A percentile compares a stretch with the other conserved stretches of the same genome.
Evolutionary conservation across 2,888 invertebrate genomes (phyloP).

Genomic region (Tinea semifulvella): DNA sequence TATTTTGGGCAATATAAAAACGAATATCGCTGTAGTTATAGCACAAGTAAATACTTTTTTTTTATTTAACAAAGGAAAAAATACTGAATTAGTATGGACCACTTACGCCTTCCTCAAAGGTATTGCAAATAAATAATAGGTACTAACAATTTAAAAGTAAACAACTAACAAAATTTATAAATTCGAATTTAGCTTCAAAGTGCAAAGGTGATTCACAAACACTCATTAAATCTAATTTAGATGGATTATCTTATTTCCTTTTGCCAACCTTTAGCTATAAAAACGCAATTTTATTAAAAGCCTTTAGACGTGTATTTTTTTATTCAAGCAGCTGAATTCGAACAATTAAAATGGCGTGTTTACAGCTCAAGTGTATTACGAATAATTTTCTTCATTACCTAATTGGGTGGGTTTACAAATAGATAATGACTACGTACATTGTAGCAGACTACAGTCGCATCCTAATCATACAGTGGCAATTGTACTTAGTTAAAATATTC

Average conservation of each 20-base stretch:
- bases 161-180: slow-evolving; percentile 7
- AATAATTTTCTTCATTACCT: not conserved
- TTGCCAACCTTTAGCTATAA: not conserved
- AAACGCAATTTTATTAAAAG: slow-evolving; percentile 6
- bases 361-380: slow-evolving; percentile 1
- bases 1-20: too few relatives aligned
- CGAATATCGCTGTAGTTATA: too few relatives aligned
- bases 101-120: too few relatives aligned
- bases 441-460: not conserved
- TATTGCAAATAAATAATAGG: slow-evolving; percentile 11
- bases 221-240: slow-evolving; percentile 1
- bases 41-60: too few relatives aligned
- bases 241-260: not conserved
- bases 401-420: not conserved
- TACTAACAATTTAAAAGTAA: slow-evolving; percentile 7
- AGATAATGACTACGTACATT: not conserved
- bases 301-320: not conserved
- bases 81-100: too few relatives aligned
- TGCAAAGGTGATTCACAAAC: slow-evolving; percentile 12
- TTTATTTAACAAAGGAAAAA: too few relatives aligned
- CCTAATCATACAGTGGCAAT: not conserved
- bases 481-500: slow-evolving; percentile 24
- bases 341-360: not conserved
- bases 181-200: slow-evolving; percentile 10
- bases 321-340: not conserved